Evolutionary conservation across 53 echinoderm and acorn worm species (phyloP), one percentile per base, ranked within the genome.

Genomic region (Mesocentrotus franciscanus): DNA sequence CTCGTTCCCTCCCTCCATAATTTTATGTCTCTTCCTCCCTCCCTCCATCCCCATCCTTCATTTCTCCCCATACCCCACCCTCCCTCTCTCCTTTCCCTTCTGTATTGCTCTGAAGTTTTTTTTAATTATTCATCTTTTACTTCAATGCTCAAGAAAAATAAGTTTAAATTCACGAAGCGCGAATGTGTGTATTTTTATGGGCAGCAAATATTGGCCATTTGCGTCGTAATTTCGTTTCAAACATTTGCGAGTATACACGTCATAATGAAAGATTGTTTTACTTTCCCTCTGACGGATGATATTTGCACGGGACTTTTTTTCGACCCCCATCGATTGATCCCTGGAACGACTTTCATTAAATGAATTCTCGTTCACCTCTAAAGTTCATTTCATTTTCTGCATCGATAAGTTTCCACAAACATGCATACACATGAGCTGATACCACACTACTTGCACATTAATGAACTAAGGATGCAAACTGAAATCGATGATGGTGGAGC

Each of bases 361-460:
- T 30, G 75, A 29, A 29, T 75, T 32, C 75, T 32, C 29, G 32
- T 10, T 29, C 18, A 71, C 0, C 18, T 16, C 16, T 75, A 13
- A 11, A 1, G 10, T 32, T 75, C 75, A 75, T 30, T 27, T 75
- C 32, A 32, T 75, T 75, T 75, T 27, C 75, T 9, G 36, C 78
- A 78, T 78, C 78, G 78, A 78, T 78, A 17, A 78, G 15, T 78
- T 35, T 78, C 78, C 35, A 78, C 34, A 78, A 36, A 78, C 36
- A 78, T 78, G 16, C 10, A 36, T 36, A 26, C 78, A 36, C 8
- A 78, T 35, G 78, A 78, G 16, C 9, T 78, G 15, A 34, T 13
- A 78, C 36, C 2, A 27, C 35, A 78, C 5, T 78, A 78, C 34
- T 78, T 78, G 78, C n/a, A 72, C n/a, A 0, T 36, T 34, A 78